Conservation (phyloP, 2,113 vertebrate species). For the Chamaetylas fuelleborni region DNA sequence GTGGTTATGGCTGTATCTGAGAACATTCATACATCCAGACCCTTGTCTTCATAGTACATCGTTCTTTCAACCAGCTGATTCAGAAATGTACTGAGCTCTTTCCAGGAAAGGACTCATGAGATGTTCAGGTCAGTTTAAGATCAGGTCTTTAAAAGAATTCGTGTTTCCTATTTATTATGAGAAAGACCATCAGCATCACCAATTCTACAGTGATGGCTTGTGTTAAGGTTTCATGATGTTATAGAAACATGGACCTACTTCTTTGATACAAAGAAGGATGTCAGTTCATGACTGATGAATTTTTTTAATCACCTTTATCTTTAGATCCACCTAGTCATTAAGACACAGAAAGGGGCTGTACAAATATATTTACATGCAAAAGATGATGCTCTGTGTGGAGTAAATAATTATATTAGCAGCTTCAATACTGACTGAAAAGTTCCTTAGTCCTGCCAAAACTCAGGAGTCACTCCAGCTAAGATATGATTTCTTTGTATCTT, state of each 20-base stretch:
- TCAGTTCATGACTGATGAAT: background rate
- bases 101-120: background rate
- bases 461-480: background rate
- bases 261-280: background rate
- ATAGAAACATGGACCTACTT: background rate
- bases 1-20: background rate
- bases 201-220: background rate
- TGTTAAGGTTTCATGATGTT: background rate
- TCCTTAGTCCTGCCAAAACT: background rate
- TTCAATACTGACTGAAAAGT: background rate
- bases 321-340: background rate
- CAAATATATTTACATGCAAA: background rate
- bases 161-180: background rate
- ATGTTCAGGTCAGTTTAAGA: background rate
- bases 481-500: background rate
- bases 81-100: background rate
- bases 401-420: background rate
- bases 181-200: background rate
- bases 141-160: background rate
- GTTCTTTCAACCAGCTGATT: background rate
- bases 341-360: background rate
- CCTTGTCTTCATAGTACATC: background rate
- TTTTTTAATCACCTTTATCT: background rate
- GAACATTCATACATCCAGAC: background rate
- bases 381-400: background rate